Evolutionary conservation across 2,888 invertebrate genomes (phyloP).

Genomic region (Teleiodes luculella): DNA sequence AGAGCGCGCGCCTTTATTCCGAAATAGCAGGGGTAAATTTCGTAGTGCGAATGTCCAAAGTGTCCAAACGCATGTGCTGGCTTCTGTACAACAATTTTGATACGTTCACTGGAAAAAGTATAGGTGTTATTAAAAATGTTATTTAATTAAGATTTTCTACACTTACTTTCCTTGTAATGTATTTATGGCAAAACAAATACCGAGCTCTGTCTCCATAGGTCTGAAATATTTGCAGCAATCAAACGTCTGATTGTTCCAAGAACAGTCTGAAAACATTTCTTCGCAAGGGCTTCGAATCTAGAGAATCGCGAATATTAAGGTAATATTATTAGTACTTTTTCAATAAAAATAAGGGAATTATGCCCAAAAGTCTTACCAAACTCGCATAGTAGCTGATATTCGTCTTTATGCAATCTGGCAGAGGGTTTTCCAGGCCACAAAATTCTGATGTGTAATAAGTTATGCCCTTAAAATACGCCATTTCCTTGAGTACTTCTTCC

Average conservation of each 20-base stretch:
- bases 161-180: slow-evolving; percentile 79
- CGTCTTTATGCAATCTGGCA: slow-evolving; percentile 76
- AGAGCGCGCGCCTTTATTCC: too few relatives aligned
- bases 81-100: too few relatives aligned
- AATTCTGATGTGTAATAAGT: slow-evolving; percentile 84
- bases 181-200: slow-evolving; percentile 82
- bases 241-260: slow-evolving; percentile 80
- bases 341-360: background rate
- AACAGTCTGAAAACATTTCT: slow-evolving; percentile 77
- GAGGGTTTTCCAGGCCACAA: slow-evolving; percentile 76
- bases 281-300: slow-evolving; percentile 79
- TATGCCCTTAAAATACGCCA: slow-evolving; percentile 84
- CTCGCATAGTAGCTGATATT: slow-evolving; percentile 81
- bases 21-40: too few relatives aligned
- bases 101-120: too few relatives aligned
- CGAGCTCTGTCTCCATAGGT: slow-evolving; percentile 82
- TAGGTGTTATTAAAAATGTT: too few relatives aligned
- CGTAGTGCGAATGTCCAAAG: too few relatives aligned
- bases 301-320: background rate
- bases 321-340: background rate
- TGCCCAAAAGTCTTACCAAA: slow-evolving; percentile 56
- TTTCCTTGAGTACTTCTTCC: slow-evolving; percentile 85
- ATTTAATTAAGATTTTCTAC: too few relatives aligned
- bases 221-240: slow-evolving; percentile 83
- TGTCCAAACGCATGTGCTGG: too few relatives aligned